A percentile compares a stretch with the other conserved stretches of the same genome.
phyloP scores from a whole-genome alignment of 2,113 vertebrate genomes.

The Pimephales promelas region DNA sequence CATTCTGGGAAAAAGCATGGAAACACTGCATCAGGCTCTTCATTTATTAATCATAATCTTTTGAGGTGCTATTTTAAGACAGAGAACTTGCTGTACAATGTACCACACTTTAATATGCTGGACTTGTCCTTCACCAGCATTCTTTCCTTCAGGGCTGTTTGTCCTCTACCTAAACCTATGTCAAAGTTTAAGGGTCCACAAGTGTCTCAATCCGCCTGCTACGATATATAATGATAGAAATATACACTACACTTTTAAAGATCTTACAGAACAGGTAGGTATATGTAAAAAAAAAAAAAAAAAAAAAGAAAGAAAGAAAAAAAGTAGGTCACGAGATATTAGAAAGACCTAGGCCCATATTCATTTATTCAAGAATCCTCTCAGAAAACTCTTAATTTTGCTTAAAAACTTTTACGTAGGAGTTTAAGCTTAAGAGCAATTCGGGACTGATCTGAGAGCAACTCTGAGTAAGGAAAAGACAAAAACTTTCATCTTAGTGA shows the following conservation, averaged over 20 bases:
- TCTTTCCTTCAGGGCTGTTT: not conserved
- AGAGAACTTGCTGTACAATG: not conserved
- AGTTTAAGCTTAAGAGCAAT: no score
- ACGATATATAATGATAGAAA: not conserved
- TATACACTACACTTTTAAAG: not conserved
- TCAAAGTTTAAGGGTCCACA: not conserved
- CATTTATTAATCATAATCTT: conserved; percentile 1
- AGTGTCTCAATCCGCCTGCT: conserved; percentile 9
- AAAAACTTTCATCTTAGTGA: no score
- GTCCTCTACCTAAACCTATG: not conserved
- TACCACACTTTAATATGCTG: not conserved
- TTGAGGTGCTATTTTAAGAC: conserved; percentile 8
- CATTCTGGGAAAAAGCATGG: not conserved
- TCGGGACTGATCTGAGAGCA: no score
- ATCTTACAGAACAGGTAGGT: not conserved
- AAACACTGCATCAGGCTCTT: conserved; percentile 4
- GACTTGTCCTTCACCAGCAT: not conserved
- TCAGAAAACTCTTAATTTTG: no score
- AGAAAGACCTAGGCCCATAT: no score
- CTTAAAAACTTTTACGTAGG: no score
- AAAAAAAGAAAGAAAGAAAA: no score
- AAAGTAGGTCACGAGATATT: not conserved
- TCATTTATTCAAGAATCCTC: no score
- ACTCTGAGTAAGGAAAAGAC: no score
- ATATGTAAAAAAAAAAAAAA: not conserved